Percentiles rank a stretch among this genome's conserved stretches.
Conservation (phyloP, 2,888 invertebrate species). For the Cosmopolites sordidus region DNA sequence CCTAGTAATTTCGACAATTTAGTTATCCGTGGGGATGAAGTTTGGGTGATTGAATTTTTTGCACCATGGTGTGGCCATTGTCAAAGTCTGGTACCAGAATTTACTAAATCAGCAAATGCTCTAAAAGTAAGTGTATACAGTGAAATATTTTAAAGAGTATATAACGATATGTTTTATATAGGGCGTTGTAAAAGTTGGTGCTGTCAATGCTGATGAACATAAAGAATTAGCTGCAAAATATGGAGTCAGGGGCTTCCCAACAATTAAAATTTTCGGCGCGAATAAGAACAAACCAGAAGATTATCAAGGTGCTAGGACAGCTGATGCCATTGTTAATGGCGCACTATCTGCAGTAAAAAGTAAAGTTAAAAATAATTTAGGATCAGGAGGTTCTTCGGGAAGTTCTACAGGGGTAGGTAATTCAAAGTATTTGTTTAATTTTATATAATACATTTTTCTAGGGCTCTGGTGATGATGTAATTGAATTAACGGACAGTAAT, state of each 20-base stretch:
- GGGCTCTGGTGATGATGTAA: constrained; percentile 56
- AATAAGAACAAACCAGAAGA: constrained; percentile 80
- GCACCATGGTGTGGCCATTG: constrained; percentile 97
- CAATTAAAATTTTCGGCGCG: constrained; percentile 88
- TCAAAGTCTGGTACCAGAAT: constrained; percentile 85
- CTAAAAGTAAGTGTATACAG: constrained; percentile 63
- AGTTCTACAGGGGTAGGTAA: constrained; percentile 33
- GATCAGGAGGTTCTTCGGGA: constrained; percentile 48
- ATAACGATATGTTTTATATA: constrained; percentile 40
- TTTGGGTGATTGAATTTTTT: constrained; percentile 95
- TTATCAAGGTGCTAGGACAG: constrained; percentile 80
- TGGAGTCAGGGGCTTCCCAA: constrained; percentile 88
- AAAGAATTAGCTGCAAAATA: constrained; percentile 74
- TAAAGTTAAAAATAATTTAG: constrained; percentile 67
- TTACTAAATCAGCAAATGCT: constrained; percentile 87
- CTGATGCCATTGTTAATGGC: constrained; percentile 80
- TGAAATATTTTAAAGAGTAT: background rate
- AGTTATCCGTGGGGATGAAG: constrained; percentile 76
- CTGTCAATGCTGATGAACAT: constrained; percentile 88
- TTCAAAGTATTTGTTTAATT: constrained; percentile 1
- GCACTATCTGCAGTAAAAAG: constrained; percentile 73
- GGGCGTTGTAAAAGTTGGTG: constrained; percentile 92
- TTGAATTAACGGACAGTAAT: constrained; percentile 93
- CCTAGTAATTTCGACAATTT: constrained; percentile 79
- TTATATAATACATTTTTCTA: constrained; percentile 5